Conservation (phyloP, 2,888 invertebrate genomes). For the Lamellibrachia satsuma region DNA sequence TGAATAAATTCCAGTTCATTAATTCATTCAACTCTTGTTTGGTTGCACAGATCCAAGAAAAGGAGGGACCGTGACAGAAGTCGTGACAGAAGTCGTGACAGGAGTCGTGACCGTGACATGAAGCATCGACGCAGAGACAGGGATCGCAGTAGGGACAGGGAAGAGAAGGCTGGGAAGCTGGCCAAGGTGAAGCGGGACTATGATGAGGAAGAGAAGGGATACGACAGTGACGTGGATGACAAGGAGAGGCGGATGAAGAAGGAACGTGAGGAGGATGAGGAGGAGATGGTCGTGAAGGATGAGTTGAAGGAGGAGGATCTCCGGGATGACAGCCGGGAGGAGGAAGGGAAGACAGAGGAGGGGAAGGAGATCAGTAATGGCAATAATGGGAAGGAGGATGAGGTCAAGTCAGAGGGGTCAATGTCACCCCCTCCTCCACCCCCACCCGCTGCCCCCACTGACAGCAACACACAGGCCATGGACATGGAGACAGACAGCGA, state of each 20-base stretch:
- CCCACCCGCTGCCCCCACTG: neutral
- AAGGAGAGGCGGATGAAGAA: neutral
- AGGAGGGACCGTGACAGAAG: neutral
- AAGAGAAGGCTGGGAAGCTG: conserved; percentile 44
- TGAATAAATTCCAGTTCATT: too few relatives aligned
- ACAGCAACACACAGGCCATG: conserved; percentile 17
- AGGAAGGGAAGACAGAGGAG: neutral
- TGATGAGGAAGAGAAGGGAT: conserved; percentile 70
- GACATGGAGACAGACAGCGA: neutral
- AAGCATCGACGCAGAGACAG: neutral
- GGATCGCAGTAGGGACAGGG: conserved; percentile 19
- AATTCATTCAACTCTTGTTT: neutral
- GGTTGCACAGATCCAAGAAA: neutral
- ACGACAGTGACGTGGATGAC: conserved; percentile 59
- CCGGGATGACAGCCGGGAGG: neutral
- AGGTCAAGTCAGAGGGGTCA: neutral
- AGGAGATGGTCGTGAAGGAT: conserved; percentile 9
- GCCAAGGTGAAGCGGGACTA: conserved; percentile 68
- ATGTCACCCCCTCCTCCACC: neutral
- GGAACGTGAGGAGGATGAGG: neutral
- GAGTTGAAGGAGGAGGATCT: neutral
- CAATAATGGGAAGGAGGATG: neutral
- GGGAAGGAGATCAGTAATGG: neutral
- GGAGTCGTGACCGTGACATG: conserved; percentile 3
- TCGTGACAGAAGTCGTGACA: neutral